phyloP scores from a whole-genome alignment of 2,888 invertebrate genomes.

The Ophioninae sp. region DNA sequence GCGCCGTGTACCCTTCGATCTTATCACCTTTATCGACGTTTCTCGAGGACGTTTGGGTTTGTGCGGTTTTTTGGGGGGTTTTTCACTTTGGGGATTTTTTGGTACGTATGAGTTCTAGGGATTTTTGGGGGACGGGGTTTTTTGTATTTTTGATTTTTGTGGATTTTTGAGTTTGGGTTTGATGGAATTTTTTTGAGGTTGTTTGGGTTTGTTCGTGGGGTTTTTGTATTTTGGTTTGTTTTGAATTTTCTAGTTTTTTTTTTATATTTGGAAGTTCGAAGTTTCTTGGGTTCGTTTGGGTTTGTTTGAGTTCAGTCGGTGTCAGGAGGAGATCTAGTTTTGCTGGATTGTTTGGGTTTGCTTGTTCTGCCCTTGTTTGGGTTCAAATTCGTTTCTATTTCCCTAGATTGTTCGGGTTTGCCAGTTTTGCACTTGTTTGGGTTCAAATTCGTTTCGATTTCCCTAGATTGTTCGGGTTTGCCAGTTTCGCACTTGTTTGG shows the following conservation, averaged over 20 bases:
- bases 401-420: background rate
- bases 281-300: background rate
- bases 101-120: background rate
- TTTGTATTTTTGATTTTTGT: background rate
- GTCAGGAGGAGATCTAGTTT: background rate
- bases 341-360: too few relatives aligned
- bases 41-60: background rate
- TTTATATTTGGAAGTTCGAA: background rate
- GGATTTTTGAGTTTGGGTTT: background rate
- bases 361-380: too few relatives aligned
- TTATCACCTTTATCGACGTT: background rate
- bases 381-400: background rate
- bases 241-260: background rate
- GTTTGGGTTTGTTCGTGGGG: background rate
- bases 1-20: background rate
- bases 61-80: background rate
- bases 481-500: too few relatives aligned
- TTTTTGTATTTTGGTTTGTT: background rate
- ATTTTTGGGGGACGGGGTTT: too few relatives aligned
- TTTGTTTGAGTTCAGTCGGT: background rate
- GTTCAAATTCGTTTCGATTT: too few relatives aligned
- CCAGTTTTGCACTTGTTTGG: too few relatives aligned
- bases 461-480: too few relatives aligned
- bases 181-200: background rate
- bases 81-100: background rate